Evolutionary conservation across 1,140 invertebrate species (phyloP).

Genomic region (Macrobrachium rosenbergii): DNA sequence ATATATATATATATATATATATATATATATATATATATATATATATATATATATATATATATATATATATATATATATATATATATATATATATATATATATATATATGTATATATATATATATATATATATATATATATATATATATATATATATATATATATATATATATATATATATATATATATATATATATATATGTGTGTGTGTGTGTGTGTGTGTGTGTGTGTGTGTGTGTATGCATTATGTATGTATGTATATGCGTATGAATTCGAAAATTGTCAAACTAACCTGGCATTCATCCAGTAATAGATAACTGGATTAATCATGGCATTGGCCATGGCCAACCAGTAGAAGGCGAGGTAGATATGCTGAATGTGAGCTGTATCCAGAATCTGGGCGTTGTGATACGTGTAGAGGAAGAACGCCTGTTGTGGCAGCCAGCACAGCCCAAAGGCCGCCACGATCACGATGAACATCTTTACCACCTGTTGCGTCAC

Average conservation of each 20-base stretch:
- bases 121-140: not conserved
- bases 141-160: slow-evolving; percentile 34
- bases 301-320: slow-evolving; percentile 94
- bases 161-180: slow-evolving; percentile 23
- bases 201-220: not conserved
- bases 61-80: too few relatives aligned
- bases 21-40: not conserved
- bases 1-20: slow-evolving; percentile 3
- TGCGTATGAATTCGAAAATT: not conserved
- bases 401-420: slow-evolving; percentile 85
- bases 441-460: slow-evolving; percentile 91
- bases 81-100: too few relatives aligned
- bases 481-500: slow-evolving; percentile 78
- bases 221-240: not conserved
- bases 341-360: slow-evolving; percentile 91
- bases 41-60: not conserved
- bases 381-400: slow-evolving; percentile 74
- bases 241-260: slow-evolving; percentile 5
- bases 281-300: slow-evolving; percentile 79
- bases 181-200: slow-evolving; percentile 26
- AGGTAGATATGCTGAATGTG: slow-evolving; percentile 86
- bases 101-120: too few relatives aligned
- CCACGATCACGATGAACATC: slow-evolving; percentile 67
- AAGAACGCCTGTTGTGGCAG: slow-evolving; percentile 92
- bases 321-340: slow-evolving; percentile 93